A percentile compares a stretch with the other conserved stretches of the same genome.
Evolutionary conservation across 2,113 vertebrate species (phyloP).

Genomic region (Tragelaphus buxtoni): DNA sequence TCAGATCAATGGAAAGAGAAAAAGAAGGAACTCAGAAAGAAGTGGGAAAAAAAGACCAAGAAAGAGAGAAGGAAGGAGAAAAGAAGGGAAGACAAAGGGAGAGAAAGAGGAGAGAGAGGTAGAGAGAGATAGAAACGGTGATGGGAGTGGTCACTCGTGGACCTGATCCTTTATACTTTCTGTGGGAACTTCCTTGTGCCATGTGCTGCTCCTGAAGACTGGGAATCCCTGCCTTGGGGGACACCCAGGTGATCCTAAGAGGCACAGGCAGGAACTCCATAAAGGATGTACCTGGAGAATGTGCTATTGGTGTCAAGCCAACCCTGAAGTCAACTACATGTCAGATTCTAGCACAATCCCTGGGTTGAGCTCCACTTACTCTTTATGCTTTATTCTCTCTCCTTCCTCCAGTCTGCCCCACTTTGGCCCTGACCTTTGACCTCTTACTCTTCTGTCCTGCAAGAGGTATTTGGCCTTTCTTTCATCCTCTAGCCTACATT

Average conservation of each 20-base stretch:
- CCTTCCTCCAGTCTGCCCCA: not conserved
- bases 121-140: not conserved
- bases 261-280: not conserved
- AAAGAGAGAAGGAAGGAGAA: not conserved
- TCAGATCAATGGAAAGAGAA: not conserved
- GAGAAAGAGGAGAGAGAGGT: not conserved
- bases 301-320: not conserved
- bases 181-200: not conserved
- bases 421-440: not conserved
- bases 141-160: accelerated
- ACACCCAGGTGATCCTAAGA: not conserved
- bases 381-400: not conserved
- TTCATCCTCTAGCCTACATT: not conserved
- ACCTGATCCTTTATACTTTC: not conserved
- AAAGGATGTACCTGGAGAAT: not conserved
- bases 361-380: not conserved
- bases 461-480: not conserved
- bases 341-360: not conserved
- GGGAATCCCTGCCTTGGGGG: not conserved
- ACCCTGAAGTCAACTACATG: not conserved
- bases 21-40: not conserved
- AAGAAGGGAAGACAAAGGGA: not conserved
- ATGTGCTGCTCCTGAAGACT: not conserved
- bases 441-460: not conserved
- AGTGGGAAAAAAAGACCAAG: not conserved